Percentiles rank a stretch among this genome's conserved stretches.
phyloP scores from a whole-genome alignment of 2,888 invertebrate genomes.

The Drosophila koepferae region DNA sequence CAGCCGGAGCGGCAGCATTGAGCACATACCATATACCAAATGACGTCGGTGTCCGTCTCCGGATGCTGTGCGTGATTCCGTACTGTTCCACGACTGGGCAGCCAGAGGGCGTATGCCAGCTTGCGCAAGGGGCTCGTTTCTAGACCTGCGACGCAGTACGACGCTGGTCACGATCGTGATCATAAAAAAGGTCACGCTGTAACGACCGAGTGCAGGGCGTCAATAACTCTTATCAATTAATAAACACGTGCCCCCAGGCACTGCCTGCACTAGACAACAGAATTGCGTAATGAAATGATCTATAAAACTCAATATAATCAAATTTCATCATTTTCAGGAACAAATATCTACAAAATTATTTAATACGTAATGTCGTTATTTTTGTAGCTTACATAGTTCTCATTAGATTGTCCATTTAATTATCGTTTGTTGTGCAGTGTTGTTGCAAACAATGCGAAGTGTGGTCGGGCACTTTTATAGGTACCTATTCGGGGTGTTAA shows the following conservation, averaged over 20 bases:
- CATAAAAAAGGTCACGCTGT: conserved; percentile 51
- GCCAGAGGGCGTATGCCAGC: conserved; percentile 6
- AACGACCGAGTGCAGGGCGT: conserved; percentile 52
- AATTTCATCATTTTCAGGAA: too few relatives aligned
- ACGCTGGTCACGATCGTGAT: conserved; percentile 24
- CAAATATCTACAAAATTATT: not conserved
- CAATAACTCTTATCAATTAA: conserved; percentile 76
- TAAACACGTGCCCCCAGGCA: conserved; percentile 29
- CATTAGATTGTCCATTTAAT: not conserved
- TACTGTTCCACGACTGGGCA: conserved; percentile 35
- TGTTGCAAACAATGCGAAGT: conserved; percentile 7
- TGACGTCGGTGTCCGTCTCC: conserved; percentile 54
- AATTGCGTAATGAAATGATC: not conserved
- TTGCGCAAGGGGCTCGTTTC: conserved; percentile 47
- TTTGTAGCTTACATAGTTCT: not conserved
- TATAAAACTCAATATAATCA: not conserved
- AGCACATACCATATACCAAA: conserved; percentile 24
- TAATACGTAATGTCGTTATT: not conserved
- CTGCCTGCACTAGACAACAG: conserved; percentile 12
- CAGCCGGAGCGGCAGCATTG: conserved; percentile 14
- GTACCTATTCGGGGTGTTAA: conserved; percentile 25
- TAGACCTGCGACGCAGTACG: conserved; percentile 42
- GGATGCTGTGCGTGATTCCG: conserved; percentile 27
- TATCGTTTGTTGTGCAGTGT: conserved; percentile 28
- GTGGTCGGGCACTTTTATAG: conserved; percentile 10